These are phyloP conservation scores for Drosophila neocordata DNA, from an alignment of 1,140 invertebrate species.

Conservation along the genomic window DNA sequence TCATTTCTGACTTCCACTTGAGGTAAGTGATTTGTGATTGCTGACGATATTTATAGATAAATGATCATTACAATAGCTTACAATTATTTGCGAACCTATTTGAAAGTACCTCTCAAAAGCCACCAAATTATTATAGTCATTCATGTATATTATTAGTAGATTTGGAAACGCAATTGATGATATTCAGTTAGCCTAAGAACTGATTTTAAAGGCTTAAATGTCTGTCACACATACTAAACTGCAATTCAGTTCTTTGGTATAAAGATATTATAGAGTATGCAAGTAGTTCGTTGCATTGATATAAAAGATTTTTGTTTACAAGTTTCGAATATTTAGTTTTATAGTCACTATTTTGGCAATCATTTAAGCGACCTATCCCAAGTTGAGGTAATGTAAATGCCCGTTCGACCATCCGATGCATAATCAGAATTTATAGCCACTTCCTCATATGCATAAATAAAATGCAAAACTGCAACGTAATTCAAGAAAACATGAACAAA, in stretches of 20 bases:
- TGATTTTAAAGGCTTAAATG: no score
- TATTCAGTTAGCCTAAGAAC: no score
- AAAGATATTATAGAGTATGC: no score
- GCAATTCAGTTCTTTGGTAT: no score
- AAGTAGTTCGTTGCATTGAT: no score
- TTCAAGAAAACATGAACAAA: constrained; percentile 38
- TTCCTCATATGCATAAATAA: constrained; percentile 65
- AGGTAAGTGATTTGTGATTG: constrained; percentile 25
- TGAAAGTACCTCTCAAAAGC: not conserved
- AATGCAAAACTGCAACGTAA: constrained; percentile 42
- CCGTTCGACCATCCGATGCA: constrained; percentile 1
- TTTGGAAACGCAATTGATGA: not conserved
- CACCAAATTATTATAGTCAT: not conserved
- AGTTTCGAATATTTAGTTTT: not conserved
- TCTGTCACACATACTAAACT: no score
- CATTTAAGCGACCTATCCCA: constrained; percentile 5
- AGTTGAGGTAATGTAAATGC: not conserved
- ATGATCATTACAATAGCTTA: not conserved
- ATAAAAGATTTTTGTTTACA: no score
- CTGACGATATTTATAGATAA: constrained; percentile 13
- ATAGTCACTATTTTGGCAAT: not conserved
- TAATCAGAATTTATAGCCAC: constrained; percentile 58
- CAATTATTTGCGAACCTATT: not conserved
- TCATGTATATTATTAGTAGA: not conserved
- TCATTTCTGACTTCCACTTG: not conserved